Conservation (phyloP, 1,140 invertebrate species). For the Tyrophagus putrescentiae region DNA sequence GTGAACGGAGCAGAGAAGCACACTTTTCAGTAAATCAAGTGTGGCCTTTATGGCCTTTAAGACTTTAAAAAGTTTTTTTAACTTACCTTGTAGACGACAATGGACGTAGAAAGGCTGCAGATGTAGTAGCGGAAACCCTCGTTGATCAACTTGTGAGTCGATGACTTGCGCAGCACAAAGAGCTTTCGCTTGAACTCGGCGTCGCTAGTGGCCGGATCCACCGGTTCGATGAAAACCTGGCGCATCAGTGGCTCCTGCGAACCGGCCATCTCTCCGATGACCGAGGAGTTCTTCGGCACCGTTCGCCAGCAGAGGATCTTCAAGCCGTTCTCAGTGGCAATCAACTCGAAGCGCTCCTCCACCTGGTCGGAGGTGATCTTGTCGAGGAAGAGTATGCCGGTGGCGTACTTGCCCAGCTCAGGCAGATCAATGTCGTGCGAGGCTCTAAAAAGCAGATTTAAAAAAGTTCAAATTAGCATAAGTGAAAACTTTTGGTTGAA, state of each 20-base stretch:
- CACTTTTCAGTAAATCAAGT: too few species aligned
- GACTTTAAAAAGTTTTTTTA: background rate
- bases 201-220: constrained; percentile 36
- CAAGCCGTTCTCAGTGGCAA: constrained; percentile 64
- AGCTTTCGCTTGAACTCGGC: constrained; percentile 52
- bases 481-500: background rate
- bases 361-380: constrained; percentile 59
- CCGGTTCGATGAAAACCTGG: constrained; percentile 65
- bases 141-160: constrained; percentile 65
- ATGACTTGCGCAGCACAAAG: constrained; percentile 78
- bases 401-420: constrained; percentile 72
- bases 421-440: constrained; percentile 64
- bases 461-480: constrained; percentile 3
- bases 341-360: constrained; percentile 59
- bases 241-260: constrained; percentile 87
- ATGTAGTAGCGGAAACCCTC: constrained; percentile 83
- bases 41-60: background rate
- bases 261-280: constrained; percentile 74
- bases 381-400: constrained; percentile 86
- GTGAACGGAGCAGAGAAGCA: too few species aligned
- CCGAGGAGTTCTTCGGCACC: constrained; percentile 65
- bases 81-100: constrained; percentile 75
- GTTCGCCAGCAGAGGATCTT: constrained; percentile 76
- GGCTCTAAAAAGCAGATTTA: constrained; percentile 40
- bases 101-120: constrained; percentile 76